Percentiles rank a stretch among this genome's conserved stretches.
Conservation (phyloP, 2,113 vertebrate genomes). For the Elanoides forficatus region DNA sequence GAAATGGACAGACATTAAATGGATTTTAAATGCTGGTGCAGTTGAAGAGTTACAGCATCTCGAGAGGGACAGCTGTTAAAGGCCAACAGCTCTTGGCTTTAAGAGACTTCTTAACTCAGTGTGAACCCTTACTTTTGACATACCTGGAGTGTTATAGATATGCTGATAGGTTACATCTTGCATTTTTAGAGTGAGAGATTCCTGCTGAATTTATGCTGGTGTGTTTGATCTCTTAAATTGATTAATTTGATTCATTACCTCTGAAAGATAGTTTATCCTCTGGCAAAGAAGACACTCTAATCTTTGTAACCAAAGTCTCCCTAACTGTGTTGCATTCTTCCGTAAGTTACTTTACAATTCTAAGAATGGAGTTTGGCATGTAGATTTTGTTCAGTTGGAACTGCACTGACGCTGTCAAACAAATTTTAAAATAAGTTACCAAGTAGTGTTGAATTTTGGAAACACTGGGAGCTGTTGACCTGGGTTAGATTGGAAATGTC, state of each 20-base stretch:
- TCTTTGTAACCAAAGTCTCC: not conserved
- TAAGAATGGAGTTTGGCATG: not conserved
- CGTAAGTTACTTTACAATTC: not conserved
- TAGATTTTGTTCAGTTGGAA: not conserved
- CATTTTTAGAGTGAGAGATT: not conserved
- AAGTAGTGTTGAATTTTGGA: not conserved
- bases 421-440: not conserved
- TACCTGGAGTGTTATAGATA: not conserved
- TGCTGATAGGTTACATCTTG: not conserved
- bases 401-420: not conserved
- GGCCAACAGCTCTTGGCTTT: not conserved
- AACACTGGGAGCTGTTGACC: not conserved
- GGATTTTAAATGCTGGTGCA: not conserved
- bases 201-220: not conserved
- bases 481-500: not conserved
- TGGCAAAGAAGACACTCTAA: not conserved
- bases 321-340: not conserved
- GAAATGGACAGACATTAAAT: not conserved
- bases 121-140: not conserved
- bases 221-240: not conserved
- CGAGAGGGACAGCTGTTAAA: not conserved
- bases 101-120: not conserved
- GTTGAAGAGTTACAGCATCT: not conserved
- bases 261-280: not conserved
- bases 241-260: not conserved